Percentiles rank a stretch among this genome's conserved stretches.
These are phyloP conservation scores for Polia nebulosa DNA, from an alignment of 2,888 invertebrate genomes.

Conservation along the genomic window DNA sequence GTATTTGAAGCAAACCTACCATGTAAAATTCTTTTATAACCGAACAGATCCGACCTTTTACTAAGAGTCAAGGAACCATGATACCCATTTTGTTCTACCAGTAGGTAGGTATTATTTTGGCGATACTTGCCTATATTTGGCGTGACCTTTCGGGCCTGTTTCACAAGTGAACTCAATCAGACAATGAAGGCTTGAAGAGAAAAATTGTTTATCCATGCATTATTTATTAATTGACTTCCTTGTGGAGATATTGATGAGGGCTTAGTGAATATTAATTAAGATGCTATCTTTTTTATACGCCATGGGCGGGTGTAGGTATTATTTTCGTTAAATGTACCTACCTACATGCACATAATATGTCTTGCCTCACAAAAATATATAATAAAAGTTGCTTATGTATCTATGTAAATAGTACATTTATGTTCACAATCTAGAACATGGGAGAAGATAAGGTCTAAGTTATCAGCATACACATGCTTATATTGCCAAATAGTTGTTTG, in stretches of 20 bases:
- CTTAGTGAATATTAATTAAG: slow-evolving; percentile 48
- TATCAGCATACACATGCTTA: not conserved
- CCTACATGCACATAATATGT: not conserved
- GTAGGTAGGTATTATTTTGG: slow-evolving; percentile 70
- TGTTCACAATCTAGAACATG: not conserved
- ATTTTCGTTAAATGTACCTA: not conserved
- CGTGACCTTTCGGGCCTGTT: slow-evolving; percentile 78
- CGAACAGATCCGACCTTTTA: slow-evolving; percentile 68
- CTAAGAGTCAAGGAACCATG: slow-evolving; percentile 71
- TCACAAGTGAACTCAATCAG: slow-evolving; percentile 71
- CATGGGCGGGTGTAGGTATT: not conserved
- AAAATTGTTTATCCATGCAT: slow-evolving; percentile 35
- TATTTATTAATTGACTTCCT: slow-evolving; percentile 52
- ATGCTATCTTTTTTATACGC: slow-evolving; percentile 29
- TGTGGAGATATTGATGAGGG: slow-evolving; percentile 34
- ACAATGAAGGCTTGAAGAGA: slow-evolving; percentile 60
- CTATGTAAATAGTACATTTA: no score
- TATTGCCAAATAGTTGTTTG: not conserved
- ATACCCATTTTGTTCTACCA: slow-evolving; percentile 60
- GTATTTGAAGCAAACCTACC: not conserved
- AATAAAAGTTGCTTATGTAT: no score
- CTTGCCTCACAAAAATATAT: not conserved
- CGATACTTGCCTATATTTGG: slow-evolving; percentile 78
- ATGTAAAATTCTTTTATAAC: slow-evolving; percentile 22
- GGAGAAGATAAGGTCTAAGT: not conserved